These are phyloP conservation scores for Sciurus vulgaris DNA, from an alignment of 2,797 vertebrate genomes.

Conservation along the genomic window DNA sequence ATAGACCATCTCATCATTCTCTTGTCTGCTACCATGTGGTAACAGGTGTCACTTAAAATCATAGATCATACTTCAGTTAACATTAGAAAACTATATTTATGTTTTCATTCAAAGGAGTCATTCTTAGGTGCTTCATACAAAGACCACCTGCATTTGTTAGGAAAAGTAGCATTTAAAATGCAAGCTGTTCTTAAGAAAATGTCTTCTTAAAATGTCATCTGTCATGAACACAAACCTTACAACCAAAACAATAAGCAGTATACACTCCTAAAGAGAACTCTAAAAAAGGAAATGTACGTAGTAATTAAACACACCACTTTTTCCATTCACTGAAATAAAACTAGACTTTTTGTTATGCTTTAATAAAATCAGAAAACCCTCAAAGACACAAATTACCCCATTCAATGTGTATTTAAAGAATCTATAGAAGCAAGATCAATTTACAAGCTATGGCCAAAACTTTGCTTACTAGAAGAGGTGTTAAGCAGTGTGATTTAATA, in stretches of 20 bases:
- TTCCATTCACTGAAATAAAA: slow-evolving; percentile 79
- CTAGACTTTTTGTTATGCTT: slow-evolving; percentile 70
- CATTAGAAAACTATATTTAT: not conserved
- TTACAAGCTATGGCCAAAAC: slow-evolving; percentile 76
- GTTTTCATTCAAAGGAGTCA: slow-evolving; percentile 29
- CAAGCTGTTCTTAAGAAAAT: slow-evolving; percentile 25
- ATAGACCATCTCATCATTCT: not conserved
- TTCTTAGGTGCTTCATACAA: not conserved
- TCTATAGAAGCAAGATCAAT: slow-evolving; percentile 77
- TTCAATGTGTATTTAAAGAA: slow-evolving; percentile 80
- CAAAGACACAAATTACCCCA: slow-evolving; percentile 81
- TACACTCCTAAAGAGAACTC: not conserved
- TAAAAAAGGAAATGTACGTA: slow-evolving; percentile 27
- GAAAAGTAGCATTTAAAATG: not conserved
- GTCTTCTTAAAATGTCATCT: not conserved
- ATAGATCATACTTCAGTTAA: not conserved
- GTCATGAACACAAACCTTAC: slow-evolving; percentile 45
- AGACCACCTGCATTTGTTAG: slow-evolving; percentile 12
- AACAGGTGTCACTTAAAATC: not conserved
- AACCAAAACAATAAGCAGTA: not conserved
- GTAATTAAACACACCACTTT: slow-evolving; percentile 74
- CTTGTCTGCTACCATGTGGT: not conserved
- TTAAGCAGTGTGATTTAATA: slow-evolving; percentile 82
- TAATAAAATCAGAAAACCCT: slow-evolving; percentile 77
- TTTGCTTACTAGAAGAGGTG: slow-evolving; percentile 74